Conservation (phyloP, 2,888 invertebrate genomes). For the Strigamia maritima region DNA sequence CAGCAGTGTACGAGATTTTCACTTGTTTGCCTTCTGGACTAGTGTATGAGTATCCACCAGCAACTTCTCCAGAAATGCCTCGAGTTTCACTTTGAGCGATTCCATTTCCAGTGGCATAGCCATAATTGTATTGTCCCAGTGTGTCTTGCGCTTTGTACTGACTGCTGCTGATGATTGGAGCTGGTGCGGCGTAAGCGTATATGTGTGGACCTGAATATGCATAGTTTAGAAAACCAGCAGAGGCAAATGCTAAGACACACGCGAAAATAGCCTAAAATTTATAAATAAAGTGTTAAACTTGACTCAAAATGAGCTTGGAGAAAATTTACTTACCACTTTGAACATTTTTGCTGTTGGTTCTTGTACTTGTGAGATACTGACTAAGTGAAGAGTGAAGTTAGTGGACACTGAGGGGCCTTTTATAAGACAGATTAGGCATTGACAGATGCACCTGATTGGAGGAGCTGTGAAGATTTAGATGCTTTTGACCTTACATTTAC, state of each 20-base stretch:
- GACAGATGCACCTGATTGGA: neutral
- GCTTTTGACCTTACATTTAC: slow-evolving; percentile 2
- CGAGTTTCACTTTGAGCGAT: slow-evolving; percentile 71
- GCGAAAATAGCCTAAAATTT: neutral
- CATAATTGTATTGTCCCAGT: slow-evolving; percentile 67
- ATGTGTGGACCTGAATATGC: neutral
- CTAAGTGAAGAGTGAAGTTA: slow-evolving; percentile 7
- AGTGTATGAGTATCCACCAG: slow-evolving; percentile 69
- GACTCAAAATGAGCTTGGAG: neutral
- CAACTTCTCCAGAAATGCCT: slow-evolving; percentile 63
- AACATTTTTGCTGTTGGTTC: slow-evolving; percentile 10
- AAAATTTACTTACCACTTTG: neutral
- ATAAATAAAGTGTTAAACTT: neutral
- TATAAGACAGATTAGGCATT: neutral
- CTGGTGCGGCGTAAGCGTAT: slow-evolving; percentile 46
- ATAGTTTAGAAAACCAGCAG: neutral
- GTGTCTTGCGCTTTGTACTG: slow-evolving; percentile 68
- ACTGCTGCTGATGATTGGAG: slow-evolving; percentile 61
- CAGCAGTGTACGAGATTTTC: slow-evolving; percentile 61
- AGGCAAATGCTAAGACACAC: neutral
- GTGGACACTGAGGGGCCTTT: neutral
- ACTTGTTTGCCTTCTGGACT: slow-evolving; percentile 61
- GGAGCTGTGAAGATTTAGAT: neutral
- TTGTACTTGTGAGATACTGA: neutral
- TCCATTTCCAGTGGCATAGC: slow-evolving; percentile 66